Percentiles rank a stretch among this genome's conserved stretches.
phyloP scores from a whole-genome alignment of 2,113 vertebrate species.

The Mesembrinibis cayennensis region DNA sequence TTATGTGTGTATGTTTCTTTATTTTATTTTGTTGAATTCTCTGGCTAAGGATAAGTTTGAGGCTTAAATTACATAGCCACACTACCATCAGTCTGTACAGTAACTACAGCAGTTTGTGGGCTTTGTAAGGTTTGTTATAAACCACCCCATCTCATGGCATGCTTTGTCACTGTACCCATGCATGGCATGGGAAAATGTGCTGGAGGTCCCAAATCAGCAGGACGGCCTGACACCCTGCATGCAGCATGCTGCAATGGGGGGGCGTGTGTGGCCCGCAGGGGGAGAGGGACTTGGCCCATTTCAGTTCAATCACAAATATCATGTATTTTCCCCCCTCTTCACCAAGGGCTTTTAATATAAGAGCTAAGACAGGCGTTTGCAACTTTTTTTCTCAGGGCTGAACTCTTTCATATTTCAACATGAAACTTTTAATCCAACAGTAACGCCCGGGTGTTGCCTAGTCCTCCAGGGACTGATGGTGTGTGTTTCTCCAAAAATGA shows the following conservation, averaged over 20 bases:
- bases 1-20: not conserved
- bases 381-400: not conserved
- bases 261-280: fast-evolving
- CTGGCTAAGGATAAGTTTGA: not conserved
- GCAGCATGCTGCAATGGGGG: not conserved
- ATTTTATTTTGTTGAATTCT: not conserved
- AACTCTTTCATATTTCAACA: not conserved
- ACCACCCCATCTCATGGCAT: not conserved
- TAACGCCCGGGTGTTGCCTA: not conserved
- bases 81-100: not conserved
- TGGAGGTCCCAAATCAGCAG: too few relatives aligned
- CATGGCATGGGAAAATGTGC: too few relatives aligned
- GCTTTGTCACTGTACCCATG: not conserved
- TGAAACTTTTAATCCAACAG: not conserved
- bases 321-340: not conserved
- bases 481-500: not conserved
- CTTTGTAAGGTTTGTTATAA: not conserved
- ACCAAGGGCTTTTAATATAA: not conserved
- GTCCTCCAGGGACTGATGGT: not conserved
- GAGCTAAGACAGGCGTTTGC: not conserved
- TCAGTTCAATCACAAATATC: not conserved
- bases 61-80: not conserved
- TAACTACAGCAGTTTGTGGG: not conserved
- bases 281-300: not conserved
- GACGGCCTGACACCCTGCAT: not conserved